Conservation (phyloP, 2,113 vertebrate species). For the Callionymus lyra region DNA sequence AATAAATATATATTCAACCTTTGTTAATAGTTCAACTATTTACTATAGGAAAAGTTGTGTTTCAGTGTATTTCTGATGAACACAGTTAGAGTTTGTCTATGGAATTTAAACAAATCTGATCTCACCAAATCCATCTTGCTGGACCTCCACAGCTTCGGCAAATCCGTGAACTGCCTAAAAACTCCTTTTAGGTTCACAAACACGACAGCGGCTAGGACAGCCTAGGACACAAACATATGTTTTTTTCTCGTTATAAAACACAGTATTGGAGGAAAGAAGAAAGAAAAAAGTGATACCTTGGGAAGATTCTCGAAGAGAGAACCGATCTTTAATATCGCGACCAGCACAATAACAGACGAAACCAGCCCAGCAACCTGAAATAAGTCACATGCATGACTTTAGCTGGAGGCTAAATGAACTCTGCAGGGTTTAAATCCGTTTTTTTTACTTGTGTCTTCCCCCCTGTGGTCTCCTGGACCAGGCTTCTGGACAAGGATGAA, state of each 20-base stretch:
- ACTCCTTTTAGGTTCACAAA: constrained; percentile 89
- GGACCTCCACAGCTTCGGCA: constrained; percentile 73
- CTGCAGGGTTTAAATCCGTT: background rate
- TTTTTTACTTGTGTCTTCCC: constrained; percentile 83
- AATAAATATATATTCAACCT: too few relatives aligned
- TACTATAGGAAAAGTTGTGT: too few relatives aligned
- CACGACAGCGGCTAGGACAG: constrained; percentile 78
- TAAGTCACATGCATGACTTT: constrained; percentile 5
- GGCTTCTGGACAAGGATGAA: constrained; percentile 84
- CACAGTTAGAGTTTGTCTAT: too few relatives aligned
- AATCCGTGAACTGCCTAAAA: constrained; percentile 77
- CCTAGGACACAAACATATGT: constrained; percentile 57
- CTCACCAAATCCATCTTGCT: constrained; percentile 79
- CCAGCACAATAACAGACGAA: constrained; percentile 77
- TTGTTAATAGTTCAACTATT: too few relatives aligned
- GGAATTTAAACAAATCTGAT: too few relatives aligned
- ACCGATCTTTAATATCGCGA: constrained; percentile 82
- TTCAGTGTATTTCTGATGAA: too few relatives aligned
- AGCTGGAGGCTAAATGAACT: background rate
- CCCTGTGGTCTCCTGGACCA: constrained; percentile 85
- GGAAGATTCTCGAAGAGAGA: constrained; percentile 81
- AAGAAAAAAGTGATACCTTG: constrained; percentile 66
- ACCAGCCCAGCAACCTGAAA: constrained; percentile 74
- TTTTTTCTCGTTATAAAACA: background rate
- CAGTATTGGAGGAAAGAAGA: background rate